These are phyloP conservation scores for Chydorus sphaericus DNA, from an alignment of 2,888 invertebrate species.

Conservation along the genomic window DNA sequence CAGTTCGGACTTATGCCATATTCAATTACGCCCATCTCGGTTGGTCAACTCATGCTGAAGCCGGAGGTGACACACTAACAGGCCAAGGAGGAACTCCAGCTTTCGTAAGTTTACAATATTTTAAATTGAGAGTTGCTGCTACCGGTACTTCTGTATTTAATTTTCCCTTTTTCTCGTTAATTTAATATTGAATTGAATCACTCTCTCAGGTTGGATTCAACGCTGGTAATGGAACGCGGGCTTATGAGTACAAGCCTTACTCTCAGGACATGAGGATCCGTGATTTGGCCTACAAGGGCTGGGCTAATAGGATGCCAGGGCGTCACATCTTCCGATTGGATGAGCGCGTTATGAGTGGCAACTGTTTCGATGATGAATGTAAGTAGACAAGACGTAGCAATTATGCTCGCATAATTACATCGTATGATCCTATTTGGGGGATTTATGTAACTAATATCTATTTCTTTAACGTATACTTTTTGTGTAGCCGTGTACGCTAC, in stretches of 20 bases:
- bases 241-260: conserved; percentile 77
- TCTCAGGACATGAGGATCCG: conserved; percentile 72
- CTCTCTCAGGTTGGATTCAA: conserved; percentile 74
- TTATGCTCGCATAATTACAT: not conserved
- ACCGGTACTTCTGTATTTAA: not conserved
- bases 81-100: conserved; percentile 80
- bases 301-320: conserved; percentile 74
- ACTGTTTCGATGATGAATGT: conserved; percentile 43
- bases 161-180: not conserved
- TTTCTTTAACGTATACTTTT: not conserved
- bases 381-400: conserved; percentile 14
- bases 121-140: not conserved
- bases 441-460: not conserved
- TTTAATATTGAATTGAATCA: not conserved
- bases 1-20: conserved; percentile 84
- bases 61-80: conserved; percentile 70
- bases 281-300: conserved; percentile 68
- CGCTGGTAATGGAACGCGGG: conserved; percentile 83
- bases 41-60: conserved; percentile 84
- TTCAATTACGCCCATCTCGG: conserved; percentile 83
- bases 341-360: conserved; percentile 82
- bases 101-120: conserved; percentile 45
- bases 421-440: too few relatives aligned
- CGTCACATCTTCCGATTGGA: conserved; percentile 89
- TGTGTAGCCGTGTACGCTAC: conserved; percentile 13